Evolutionary conservation across 2,888 invertebrate genomes (phyloP), one percentile per base, ranked within the genome.

Genomic region (Prosapia bicincta): DNA sequence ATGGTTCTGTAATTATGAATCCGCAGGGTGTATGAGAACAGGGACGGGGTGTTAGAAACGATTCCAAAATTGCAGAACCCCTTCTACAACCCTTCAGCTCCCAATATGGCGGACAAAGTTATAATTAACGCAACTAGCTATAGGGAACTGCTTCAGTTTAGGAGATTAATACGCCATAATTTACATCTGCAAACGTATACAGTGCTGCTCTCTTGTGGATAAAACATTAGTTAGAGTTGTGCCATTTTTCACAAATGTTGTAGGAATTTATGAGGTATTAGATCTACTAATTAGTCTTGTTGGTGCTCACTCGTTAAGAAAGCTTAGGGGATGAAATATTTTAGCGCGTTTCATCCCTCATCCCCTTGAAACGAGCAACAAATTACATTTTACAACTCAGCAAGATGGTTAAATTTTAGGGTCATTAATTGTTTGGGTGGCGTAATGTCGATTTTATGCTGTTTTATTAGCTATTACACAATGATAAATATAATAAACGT

Each of bases 141-240:
- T 70, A 66, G 66, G 66, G 76, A 69, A 71, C 26, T 69, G 76
- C 76, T 71, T 74, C 74, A 69, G 66, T 71, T 66, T 71, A 66
- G 67, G 74, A 77, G 80, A 80, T 80, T 80, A 80, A 80, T 80
- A 78, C 76, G 78, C 76, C 75, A 79, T 80, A 79, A 80, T 79
- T 80, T 78, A 80, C 80, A 78, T 76, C 80, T 78, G 78, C 69
- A 32, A 38, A 54, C 71, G 30, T 76, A 73, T 69, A 73, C 72
- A 66, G 25, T 68, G 30, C 28, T 28, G 28, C 30, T 38, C 75
- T 28, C 71, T 66, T 71, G 66, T 67, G 69, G 69, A 69, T 54
- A 54, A 54, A 54, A 54, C 54, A 20, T 54, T 54, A 54, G 54
- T 54, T 54, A 54, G 54, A 54, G 54, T 67, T 28, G 26, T 43